phyloP scores from a whole-genome alignment of 2,797 vertebrate species.

The Adelosebastes latens region DNA sequence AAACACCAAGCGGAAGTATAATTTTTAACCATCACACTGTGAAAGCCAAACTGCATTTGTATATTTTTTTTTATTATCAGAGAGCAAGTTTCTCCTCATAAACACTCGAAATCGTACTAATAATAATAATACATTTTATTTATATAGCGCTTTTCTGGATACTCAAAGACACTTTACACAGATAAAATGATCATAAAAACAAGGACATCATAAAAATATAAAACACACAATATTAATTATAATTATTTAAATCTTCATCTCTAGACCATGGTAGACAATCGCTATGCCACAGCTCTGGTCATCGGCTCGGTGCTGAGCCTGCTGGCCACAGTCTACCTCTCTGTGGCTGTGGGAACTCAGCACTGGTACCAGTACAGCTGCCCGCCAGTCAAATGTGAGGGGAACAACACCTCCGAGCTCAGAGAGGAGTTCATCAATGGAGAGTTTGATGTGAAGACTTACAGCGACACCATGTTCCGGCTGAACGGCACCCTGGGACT shows the following conservation, averaged over 20 bases:
- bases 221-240: too few relatives aligned
- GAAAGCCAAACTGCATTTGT: neutral
- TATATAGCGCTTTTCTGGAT: too few relatives aligned
- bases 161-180: too few relatives aligned
- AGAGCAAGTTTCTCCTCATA: neutral
- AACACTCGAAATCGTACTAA: neutral
- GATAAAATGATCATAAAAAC: too few relatives aligned
- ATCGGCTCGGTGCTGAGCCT: slow-evolving; percentile 96
- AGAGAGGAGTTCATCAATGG: slow-evolving; percentile 75
- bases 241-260: too few relatives aligned
- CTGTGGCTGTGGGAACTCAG: slow-evolving; percentile 93
- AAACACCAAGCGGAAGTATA: slow-evolving; percentile 3
- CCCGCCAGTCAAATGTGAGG: slow-evolving; percentile 72
- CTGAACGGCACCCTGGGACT: slow-evolving; percentile 92
- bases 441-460: slow-evolving; percentile 85
- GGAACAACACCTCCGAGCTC: slow-evolving; percentile 77
- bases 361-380: slow-evolving; percentile 95
- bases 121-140: too few relatives aligned
- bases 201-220: too few relatives aligned
- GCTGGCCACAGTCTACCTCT: slow-evolving; percentile 94
- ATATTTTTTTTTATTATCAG: neutral
- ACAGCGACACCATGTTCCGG: slow-evolving; percentile 84
- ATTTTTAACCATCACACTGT: slow-evolving; percentile 1
- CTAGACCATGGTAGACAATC: slow-evolving; percentile 91
- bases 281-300: slow-evolving; percentile 96